These are phyloP conservation scores for Meleagris gallopavo DNA, from an alignment of 2,113 vertebrate genomes.

Conservation along the genomic window DNA sequence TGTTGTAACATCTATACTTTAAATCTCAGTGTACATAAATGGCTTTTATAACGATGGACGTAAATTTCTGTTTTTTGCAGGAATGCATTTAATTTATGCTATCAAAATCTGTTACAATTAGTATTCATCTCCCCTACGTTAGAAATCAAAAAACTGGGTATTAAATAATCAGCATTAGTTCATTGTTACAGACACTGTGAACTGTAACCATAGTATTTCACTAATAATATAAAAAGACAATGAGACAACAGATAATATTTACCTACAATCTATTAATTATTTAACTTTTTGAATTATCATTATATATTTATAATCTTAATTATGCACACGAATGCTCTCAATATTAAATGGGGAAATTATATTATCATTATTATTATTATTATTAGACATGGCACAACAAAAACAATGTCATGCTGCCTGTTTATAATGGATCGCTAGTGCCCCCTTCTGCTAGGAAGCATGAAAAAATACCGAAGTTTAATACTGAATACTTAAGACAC, in stretches of 20 bases:
- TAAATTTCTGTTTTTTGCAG: neutral
- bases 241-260: slow-evolving; percentile 55
- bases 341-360: slow-evolving; percentile 70
- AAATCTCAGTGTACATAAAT: neutral
- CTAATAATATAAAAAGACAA: slow-evolving; percentile 31
- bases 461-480: slow-evolving; percentile 44
- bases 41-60: neutral
- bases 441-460: slow-evolving; percentile 75
- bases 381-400: slow-evolving; percentile 74
- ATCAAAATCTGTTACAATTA: neutral
- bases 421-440: slow-evolving; percentile 78
- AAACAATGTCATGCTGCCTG: slow-evolving; percentile 30
- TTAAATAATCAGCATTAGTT: slow-evolving; percentile 38
- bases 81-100: neutral
- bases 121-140: neutral
- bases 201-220: slow-evolving; percentile 29
- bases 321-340: slow-evolving; percentile 68
- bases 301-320: slow-evolving; percentile 75
- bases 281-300: slow-evolving; percentile 71
- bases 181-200: neutral
- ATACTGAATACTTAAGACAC: neutral
- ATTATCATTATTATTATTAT: slow-evolving; percentile 64
- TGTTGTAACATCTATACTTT: neutral
- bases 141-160: neutral
- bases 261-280: slow-evolving; percentile 71